phyloP scores from a whole-genome alignment of 2,113 vertebrate genomes.

The Nipponia nippon region DNA sequence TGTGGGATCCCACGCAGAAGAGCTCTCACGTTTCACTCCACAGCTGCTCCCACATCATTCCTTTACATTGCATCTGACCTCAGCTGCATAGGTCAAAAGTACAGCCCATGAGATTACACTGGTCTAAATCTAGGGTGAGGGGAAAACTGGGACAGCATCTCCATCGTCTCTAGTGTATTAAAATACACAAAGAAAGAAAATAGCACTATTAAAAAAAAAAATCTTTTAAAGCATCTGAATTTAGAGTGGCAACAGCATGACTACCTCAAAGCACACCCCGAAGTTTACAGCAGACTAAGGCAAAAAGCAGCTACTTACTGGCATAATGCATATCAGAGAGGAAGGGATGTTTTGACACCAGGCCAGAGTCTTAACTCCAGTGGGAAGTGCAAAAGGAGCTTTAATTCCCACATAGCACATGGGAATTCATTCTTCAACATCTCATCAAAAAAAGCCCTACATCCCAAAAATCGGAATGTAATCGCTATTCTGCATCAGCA shows the following conservation, averaged over 20 bases:
- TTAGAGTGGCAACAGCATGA: not conserved
- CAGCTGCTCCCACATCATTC: not conserved
- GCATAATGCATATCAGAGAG: not conserved
- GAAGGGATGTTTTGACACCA: not conserved
- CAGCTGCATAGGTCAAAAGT: not conserved
- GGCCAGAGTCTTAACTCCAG: not conserved
- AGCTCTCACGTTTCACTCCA: not conserved
- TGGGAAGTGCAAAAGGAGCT: conserved; percentile 6
- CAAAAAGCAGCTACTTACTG: not conserved
- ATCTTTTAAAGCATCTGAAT: not conserved
- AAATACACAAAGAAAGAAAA: not conserved
- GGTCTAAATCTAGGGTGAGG: not conserved
- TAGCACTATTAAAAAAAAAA: not conserved
- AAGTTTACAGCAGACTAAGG: not conserved
- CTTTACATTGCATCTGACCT: not conserved
- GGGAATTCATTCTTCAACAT: conserved; percentile 27
- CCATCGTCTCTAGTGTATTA: not conserved
- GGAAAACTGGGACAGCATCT: not conserved
- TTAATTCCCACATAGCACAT: conserved; percentile 14
- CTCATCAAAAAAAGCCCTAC: not conserved
- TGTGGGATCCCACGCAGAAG: not conserved
- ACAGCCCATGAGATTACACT: not conserved
- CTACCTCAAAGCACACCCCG: not conserved
- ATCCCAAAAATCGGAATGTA: not conserved
- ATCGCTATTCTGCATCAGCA: not conserved